Conservation (phyloP, 2,113 vertebrate genomes). For the Leptosomus discolor region DNA sequence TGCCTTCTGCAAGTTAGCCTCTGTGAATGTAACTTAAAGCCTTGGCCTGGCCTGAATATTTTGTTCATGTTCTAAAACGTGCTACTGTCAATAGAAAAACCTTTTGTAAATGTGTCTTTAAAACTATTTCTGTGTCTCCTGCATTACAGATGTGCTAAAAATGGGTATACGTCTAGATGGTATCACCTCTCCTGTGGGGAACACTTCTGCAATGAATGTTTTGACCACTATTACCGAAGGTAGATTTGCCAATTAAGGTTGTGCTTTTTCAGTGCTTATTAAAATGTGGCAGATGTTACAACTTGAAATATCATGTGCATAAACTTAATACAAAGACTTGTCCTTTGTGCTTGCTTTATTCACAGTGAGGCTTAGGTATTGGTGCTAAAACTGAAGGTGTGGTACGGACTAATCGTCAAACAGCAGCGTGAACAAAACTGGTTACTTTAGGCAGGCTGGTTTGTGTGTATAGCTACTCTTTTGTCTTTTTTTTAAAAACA, state of each 20-base stretch:
- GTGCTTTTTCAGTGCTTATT: neutral
- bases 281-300: neutral
- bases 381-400: neutral
- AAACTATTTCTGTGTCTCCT: neutral
- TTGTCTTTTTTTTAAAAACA: neutral
- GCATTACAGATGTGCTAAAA: conserved; percentile 91
- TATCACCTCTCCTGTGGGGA: conserved; percentile 98
- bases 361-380: neutral
- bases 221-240: conserved; percentile 98
- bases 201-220: conserved; percentile 99
- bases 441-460: neutral
- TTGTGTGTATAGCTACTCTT: neutral
- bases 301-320: neutral
- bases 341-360: neutral
- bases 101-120: neutral
- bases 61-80: neutral
- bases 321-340: neutral
- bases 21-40: neutral
- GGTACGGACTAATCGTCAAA: neutral
- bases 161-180: conserved; percentile 97
- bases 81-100: neutral
- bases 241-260: conserved; percentile 40
- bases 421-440: rapidly evolving
- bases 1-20: neutral
- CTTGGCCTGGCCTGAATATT: neutral